Conservation (phyloP, 92 coral and sea anemone species). For the Paragorgia papillata region DNA sequence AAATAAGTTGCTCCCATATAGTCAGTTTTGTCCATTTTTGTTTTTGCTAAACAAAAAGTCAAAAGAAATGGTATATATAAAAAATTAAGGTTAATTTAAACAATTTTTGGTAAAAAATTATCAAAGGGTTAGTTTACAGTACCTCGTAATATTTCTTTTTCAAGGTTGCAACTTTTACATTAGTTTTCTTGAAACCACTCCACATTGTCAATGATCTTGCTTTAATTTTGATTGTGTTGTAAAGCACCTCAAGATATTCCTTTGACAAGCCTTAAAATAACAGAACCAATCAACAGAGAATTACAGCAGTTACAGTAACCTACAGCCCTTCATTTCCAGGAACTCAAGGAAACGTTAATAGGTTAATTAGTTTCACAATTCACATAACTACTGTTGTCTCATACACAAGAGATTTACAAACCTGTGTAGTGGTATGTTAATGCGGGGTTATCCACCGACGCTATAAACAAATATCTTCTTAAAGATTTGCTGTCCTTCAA, state of each 20-base stretch:
- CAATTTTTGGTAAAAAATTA: background rate
- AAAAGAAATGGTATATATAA: background rate
- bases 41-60: constrained; percentile 11
- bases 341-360: no score
- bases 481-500: no score
- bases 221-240: constrained; percentile 7
- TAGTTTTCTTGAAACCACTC: constrained; percentile 20
- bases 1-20: constrained; percentile 30
- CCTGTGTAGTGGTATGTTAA: no score
- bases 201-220: constrained; percentile 31
- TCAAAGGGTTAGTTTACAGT: background rate
- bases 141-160: constrained; percentile 27
- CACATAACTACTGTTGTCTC: no score
- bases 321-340: no score
- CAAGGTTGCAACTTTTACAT: background rate
- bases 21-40: constrained; percentile 4
- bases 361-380: no score
- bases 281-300: no score
- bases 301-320: background rate
- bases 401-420: no score
- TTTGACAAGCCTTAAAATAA: no score
- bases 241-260: no score
- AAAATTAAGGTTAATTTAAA: background rate
- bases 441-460: no score
- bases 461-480: no score